Evolutionary conservation across 2,797 vertebrate genomes (phyloP).

Genomic region (Melanotaenia parkinsoni): DNA sequence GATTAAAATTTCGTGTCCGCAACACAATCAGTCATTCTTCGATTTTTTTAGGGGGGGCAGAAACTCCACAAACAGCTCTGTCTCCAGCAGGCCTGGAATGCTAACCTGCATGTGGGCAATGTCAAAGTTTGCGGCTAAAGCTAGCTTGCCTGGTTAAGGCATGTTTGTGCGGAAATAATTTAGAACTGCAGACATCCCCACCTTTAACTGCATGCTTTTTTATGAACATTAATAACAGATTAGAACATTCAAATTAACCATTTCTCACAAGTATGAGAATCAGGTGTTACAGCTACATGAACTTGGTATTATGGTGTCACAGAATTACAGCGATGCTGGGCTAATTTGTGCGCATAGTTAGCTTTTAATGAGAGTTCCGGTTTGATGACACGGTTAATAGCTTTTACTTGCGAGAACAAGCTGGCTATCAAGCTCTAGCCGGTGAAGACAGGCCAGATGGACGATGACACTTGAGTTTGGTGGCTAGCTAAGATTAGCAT

Average conservation of each 20-base stretch:
- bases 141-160: constrained; percentile 43
- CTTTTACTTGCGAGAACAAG: constrained; percentile 28
- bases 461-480: constrained; percentile 54
- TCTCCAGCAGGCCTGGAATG: constrained; percentile 46
- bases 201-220: no score
- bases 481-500: constrained; percentile 55
- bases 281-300: background rate
- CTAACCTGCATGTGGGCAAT: constrained; percentile 67
- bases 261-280: background rate
- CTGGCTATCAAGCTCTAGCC: constrained; percentile 46
- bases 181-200: background rate
- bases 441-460: constrained; percentile 41
- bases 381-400: constrained; percentile 41
- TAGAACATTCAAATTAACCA: rapidly evolving
- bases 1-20: background rate
- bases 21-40: background rate
- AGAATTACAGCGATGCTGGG: constrained; percentile 24
- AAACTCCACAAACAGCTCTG: constrained; percentile 3
- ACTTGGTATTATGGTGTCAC: constrained; percentile 15
- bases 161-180: constrained; percentile 37
- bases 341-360: constrained; percentile 37
- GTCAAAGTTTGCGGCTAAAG: constrained; percentile 76
- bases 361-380: constrained; percentile 25
- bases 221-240: background rate
- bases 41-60: background rate